phyloP scores from a whole-genome alignment of 1,140 invertebrate genomes.

The Cotesia chilonis region DNA sequence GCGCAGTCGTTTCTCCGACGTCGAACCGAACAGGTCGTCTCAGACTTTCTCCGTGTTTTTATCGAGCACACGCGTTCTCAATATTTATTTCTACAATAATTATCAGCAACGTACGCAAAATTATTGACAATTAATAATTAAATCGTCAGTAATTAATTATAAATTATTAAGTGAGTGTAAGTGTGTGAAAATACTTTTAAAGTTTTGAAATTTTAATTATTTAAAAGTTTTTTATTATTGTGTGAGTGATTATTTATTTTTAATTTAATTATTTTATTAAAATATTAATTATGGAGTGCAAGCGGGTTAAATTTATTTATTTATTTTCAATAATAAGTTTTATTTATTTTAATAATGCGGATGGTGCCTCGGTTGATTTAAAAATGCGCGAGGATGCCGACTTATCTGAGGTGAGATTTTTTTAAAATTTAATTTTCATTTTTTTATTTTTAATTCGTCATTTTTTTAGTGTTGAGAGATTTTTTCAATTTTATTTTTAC shows the following conservation, averaged over 20 bases:
- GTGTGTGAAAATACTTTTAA: background rate
- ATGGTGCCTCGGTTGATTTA: conserved; percentile 53
- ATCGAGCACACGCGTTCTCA: background rate
- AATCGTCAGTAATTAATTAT: background rate
- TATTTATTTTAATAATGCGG: conserved; percentile 37
- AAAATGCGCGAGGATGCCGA: conserved; percentile 61
- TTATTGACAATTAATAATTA: background rate
- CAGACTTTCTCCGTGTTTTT: background rate
- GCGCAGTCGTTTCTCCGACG: conserved; percentile 38
- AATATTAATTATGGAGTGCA: conserved; percentile 12
- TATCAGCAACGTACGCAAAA: background rate
- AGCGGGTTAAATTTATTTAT: conserved; percentile 35
- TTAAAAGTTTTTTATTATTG: conserved; percentile 4
- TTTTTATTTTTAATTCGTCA: background rate
- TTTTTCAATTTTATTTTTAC: background rate
- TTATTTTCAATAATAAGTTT: conserved; percentile 33
- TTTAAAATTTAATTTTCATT: background rate
- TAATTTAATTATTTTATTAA: background rate
- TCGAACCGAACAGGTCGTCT: conserved; percentile 34
- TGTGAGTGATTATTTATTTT: background rate
- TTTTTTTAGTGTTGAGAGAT: background rate
- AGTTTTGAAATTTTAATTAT: background rate
- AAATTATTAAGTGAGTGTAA: background rate
- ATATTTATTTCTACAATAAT: background rate
- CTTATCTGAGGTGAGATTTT: conserved; percentile 59